Evolutionary conservation across 1,140 invertebrate genomes (phyloP).

Genomic region (Procambarus virginalis): DNA sequence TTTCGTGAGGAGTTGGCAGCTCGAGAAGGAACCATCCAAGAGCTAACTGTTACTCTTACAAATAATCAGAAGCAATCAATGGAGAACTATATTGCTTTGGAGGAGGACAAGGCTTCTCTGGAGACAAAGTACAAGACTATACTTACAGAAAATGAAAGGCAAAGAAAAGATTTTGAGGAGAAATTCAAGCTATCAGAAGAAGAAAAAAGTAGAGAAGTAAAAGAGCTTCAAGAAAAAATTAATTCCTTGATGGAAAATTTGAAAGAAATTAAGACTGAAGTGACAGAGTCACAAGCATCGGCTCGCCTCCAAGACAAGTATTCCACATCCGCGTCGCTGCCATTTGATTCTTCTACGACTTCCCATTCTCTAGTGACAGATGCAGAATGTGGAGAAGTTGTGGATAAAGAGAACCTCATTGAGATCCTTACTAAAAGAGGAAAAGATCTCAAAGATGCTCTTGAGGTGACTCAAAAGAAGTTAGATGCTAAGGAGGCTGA

Average conservation of each 20-base stretch:
- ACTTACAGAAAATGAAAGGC: slow-evolving; percentile 45
- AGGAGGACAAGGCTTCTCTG: slow-evolving; percentile 60
- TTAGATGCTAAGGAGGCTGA: slow-evolving; percentile 14
- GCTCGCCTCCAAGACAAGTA: not conserved
- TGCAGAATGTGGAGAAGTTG: slow-evolving; percentile 17
- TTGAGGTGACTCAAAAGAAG: slow-evolving; percentile 13
- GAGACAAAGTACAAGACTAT: slow-evolving; percentile 60
- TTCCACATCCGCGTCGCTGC: not conserved
- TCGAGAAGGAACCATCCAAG: slow-evolving; percentile 69
- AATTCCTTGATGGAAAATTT: slow-evolving; percentile 26
- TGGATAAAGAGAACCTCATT: slow-evolving; percentile 23
- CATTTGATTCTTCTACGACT: not conserved
- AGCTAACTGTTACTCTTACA: slow-evolving; percentile 63
- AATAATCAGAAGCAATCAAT: slow-evolving; percentile 70
- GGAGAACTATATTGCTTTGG: slow-evolving; percentile 65
- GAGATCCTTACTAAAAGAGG: slow-evolving; percentile 24
- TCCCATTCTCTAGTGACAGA: slow-evolving; percentile 27
- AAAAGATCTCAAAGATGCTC: slow-evolving; percentile 28
- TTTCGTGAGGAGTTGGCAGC: slow-evolving; percentile 71
- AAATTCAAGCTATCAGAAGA: slow-evolving; percentile 50
- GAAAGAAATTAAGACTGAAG: slow-evolving; percentile 3
- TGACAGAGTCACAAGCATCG: not conserved
- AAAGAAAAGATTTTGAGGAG: slow-evolving; percentile 44
- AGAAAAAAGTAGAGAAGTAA: slow-evolving; percentile 33
- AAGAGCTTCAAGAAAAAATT: slow-evolving; percentile 43